phyloP scores from a whole-genome alignment of 2,888 invertebrate species.

The Pemphredon lugubris region DNA sequence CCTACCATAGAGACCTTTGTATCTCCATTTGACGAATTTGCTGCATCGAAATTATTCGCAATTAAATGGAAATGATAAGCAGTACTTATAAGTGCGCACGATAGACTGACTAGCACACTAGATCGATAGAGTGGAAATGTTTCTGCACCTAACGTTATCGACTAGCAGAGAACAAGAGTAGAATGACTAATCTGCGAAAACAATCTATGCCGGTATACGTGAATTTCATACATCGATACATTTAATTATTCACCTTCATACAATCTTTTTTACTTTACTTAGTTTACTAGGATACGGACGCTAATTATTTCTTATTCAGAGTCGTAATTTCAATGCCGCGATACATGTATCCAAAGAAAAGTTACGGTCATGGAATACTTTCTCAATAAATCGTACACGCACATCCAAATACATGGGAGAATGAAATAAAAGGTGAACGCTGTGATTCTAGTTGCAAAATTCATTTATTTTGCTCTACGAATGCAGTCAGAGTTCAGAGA shows the following conservation, averaged over 20 bases:
- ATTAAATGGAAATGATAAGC: not conserved
- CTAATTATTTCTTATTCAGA: constrained; percentile 41
- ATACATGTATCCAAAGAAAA: constrained; percentile 45
- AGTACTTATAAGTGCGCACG: constrained; percentile 34
- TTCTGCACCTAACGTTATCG: constrained; percentile 51
- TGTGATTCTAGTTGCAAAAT: constrained; percentile 62
- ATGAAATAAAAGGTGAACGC: constrained; percentile 27
- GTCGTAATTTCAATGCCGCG: constrained; percentile 19
- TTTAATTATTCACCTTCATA: constrained; percentile 16
- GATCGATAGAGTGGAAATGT: constrained; percentile 46
- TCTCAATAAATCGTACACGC: constrained; percentile 2
- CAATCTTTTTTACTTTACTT: constrained; percentile 41
- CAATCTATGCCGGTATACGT: constrained; percentile 24
- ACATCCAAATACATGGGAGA: constrained; percentile 17
- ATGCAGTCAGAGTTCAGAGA: constrained; percentile 52
- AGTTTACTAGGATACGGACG: constrained; percentile 36
- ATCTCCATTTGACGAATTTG: constrained; percentile 36
- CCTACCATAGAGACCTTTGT: constrained; percentile 18
- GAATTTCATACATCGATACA: constrained; percentile 40
- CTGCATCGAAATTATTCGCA: constrained; percentile 29
- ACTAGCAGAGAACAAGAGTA: constrained; percentile 41
- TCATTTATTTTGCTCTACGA: constrained; percentile 65
- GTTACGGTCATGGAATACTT: constrained; percentile 27
- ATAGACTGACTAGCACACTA: constrained; percentile 50
- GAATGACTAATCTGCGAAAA: constrained; percentile 32